A percentile compares a stretch with the other conserved stretches of the same genome.
phyloP scores from a whole-genome alignment of 1,140 invertebrate species.

The Drosophila kanapiae region DNA sequence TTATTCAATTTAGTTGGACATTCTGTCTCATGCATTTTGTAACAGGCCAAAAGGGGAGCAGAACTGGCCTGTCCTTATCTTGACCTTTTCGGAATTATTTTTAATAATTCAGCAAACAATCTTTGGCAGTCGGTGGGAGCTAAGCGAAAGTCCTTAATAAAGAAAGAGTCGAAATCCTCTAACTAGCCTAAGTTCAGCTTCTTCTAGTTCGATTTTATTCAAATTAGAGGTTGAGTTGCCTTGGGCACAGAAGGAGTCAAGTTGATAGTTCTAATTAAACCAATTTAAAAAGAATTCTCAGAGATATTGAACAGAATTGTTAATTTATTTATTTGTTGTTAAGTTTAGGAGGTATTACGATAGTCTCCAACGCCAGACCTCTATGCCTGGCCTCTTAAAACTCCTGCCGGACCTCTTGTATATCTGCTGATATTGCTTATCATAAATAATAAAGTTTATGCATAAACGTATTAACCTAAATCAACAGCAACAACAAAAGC shows the following conservation, averaged over 20 bases:
- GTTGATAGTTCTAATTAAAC: not conserved
- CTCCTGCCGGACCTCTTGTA: constrained; percentile 29
- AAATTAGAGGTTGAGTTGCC: too few species aligned
- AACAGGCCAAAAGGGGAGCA: constrained; percentile 46
- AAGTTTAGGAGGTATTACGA: constrained; percentile 7
- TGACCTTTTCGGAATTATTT: constrained; percentile 73
- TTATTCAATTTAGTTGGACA: constrained; percentile 83
- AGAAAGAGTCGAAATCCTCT: not conserved
- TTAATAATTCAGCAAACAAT: constrained; percentile 72
- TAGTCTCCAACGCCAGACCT: not conserved
- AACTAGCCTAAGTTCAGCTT: not conserved
- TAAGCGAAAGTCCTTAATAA: not conserved
- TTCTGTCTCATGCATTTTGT: constrained; percentile 77
- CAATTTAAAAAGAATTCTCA: not conserved
- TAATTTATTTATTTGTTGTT: not conserved
- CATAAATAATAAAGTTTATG: constrained; percentile 83
- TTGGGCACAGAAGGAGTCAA: too few species aligned
- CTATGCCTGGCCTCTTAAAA: constrained; percentile 6
- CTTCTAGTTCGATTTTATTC: not conserved
- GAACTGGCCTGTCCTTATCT: constrained; percentile 46
- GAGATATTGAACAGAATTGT: not conserved
- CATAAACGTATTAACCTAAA: constrained; percentile 81
- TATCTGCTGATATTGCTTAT: constrained; percentile 73
- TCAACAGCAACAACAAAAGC: constrained; percentile 55
- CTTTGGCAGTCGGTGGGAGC: constrained; percentile 6